phyloP scores from a whole-genome alignment of 2,797 vertebrate species.

The Holocentrus rufus region DNA sequence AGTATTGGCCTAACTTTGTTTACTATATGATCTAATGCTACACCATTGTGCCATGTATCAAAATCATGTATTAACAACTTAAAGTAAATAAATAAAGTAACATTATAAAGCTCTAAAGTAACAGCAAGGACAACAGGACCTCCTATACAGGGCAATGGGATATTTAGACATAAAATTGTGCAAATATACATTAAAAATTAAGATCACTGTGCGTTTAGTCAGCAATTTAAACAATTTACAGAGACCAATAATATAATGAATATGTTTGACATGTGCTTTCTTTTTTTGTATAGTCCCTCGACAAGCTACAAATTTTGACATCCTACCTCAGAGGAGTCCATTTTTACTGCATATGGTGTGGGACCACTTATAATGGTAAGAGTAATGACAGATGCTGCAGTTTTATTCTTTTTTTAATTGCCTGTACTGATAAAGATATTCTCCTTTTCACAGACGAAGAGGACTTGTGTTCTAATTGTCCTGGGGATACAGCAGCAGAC shows the following conservation, averaged over 20 bases:
- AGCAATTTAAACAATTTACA: not conserved
- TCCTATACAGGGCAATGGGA: not conserved
- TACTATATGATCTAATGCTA: not conserved
- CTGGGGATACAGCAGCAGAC: slow-evolving; percentile 90
- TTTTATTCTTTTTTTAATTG: slow-evolving; percentile 7
- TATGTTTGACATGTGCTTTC: not conserved
- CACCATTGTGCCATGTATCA: not conserved
- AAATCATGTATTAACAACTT: not conserved
- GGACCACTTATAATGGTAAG: slow-evolving; percentile 93
- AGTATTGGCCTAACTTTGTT: slow-evolving; percentile 43
- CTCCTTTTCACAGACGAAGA: slow-evolving; percentile 83
- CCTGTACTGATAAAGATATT: not conserved
- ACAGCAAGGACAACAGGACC: not conserved
- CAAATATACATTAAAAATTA: not conserved
- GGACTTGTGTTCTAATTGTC: slow-evolving; percentile 90
- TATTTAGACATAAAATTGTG: not conserved
- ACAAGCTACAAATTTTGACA: slow-evolving; percentile 91
- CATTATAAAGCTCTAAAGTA: too few relatives aligned
- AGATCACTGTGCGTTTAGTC: not conserved
- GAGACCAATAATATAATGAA: not conserved
- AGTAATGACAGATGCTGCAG: slow-evolving; percentile 67
- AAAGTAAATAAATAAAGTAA: too few relatives aligned
- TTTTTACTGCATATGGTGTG: slow-evolving; percentile 97
- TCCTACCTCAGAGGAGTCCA: slow-evolving; percentile 90
- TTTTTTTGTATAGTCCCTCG: slow-evolving; percentile 82